These are phyloP conservation scores for Erithacus rubecula DNA, from an alignment of 2,797 vertebrate species.

Conservation along the genomic window DNA sequence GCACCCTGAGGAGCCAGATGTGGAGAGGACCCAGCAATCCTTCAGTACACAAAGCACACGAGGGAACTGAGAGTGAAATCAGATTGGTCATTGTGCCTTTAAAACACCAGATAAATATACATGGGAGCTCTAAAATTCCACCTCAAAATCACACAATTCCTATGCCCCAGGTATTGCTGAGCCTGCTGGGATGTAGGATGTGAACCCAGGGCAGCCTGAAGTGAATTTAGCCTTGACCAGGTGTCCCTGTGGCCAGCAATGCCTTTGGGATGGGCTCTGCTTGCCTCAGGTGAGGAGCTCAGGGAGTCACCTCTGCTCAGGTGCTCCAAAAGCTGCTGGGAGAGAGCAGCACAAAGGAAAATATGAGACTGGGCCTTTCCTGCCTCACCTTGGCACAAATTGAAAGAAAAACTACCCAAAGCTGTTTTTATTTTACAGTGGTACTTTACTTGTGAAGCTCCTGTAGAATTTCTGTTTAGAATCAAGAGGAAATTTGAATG, in stretches of 20 bases:
- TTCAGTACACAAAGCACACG: not conserved
- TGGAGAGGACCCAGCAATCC: not conserved
- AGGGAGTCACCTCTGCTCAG: not conserved
- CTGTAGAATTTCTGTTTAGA: not conserved
- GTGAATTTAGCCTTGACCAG: not conserved
- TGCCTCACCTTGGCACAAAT: rapidly evolving
- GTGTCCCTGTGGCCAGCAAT: not conserved
- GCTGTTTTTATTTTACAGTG: not conserved
- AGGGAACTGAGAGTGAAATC: not conserved
- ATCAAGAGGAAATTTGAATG: not conserved
- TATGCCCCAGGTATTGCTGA: not conserved
- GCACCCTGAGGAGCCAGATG: not conserved
- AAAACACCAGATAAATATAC: not conserved
- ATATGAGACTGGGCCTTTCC: not conserved
- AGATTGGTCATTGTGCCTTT: not conserved
- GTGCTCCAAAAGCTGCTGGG: not conserved
- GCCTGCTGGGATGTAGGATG: not conserved
- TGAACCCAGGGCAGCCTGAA: not conserved
- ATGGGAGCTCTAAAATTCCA: not conserved
- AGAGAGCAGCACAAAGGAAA: not conserved
- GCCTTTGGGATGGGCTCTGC: not conserved
- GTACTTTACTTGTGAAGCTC: not conserved
- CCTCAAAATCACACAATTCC: not conserved
- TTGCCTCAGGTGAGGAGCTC: not conserved
- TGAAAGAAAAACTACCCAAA: not conserved